Conservation (phyloP, 2,888 invertebrate genomes). For the Melieria crassipennis region DNA sequence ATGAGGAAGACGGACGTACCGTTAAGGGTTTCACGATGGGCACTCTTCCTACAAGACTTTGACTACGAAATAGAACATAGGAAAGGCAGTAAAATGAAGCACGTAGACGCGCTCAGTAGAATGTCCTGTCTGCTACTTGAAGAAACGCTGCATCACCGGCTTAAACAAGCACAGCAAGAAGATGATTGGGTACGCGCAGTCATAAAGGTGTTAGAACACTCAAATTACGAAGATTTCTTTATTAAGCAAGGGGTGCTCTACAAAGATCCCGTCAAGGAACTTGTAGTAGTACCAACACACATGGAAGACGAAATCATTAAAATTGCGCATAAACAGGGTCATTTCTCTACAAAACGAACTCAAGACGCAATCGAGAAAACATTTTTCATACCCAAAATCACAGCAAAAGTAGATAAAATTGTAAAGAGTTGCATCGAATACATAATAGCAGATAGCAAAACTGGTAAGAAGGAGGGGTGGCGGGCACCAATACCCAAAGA, state of each 20-base stretch:
- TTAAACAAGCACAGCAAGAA: conserved; percentile 26
- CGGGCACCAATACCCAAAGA: conserved; percentile 36
- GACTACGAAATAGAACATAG: conserved; percentile 37
- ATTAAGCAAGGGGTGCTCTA: conserved; percentile 35
- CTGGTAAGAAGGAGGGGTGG: conserved; percentile 33
- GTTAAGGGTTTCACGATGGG: conserved; percentile 34
- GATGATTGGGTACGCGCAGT: conserved; percentile 36
- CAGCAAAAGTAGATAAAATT: conserved; percentile 20
- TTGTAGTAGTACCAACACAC: conserved; percentile 53
- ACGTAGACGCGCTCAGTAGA: conserved; percentile 38
- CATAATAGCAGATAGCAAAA: conserved; percentile 36
- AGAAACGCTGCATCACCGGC: conserved; percentile 23
- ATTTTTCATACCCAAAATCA: conserved; percentile 46
- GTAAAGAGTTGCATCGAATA: conserved; percentile 38
- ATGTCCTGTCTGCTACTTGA: conserved; percentile 29
- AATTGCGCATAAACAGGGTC: conserved; percentile 55
- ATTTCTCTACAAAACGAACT: conserved; percentile 53
- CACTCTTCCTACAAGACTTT: conserved; percentile 37
- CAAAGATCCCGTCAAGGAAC: conserved; percentile 32
- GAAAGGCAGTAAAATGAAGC: conserved; percentile 32
- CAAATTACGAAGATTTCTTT: conserved; percentile 36
- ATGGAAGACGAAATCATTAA: conserved; percentile 56
- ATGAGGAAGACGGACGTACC: conserved; percentile 36
- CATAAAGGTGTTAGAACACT: conserved; percentile 30
- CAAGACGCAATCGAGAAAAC: conserved; percentile 46